A percentile compares a stretch with the other conserved stretches of the same genome.
These are phyloP conservation scores for Esox niger DNA, from an alignment of 2,113 vertebrate genomes.

Conservation along the genomic window DNA sequence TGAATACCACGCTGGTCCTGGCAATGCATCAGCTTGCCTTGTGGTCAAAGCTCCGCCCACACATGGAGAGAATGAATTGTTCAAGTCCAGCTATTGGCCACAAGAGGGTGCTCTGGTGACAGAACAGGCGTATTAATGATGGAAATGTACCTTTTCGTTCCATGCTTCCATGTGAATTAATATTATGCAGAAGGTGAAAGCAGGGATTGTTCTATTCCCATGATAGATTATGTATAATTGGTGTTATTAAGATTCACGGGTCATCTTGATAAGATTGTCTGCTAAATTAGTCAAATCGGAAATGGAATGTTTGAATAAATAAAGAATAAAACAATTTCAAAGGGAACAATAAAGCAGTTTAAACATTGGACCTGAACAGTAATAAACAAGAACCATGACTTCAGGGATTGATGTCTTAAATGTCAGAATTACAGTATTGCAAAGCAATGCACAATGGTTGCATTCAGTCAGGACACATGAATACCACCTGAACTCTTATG, in stretches of 20 bases:
- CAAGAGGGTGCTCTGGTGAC: constrained; percentile 47
- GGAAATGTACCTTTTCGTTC: no score
- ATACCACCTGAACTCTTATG: constrained; percentile 33
- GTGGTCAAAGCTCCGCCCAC: background rate
- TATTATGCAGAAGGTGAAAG: no score
- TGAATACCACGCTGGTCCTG: background rate
- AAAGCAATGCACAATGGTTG: constrained; percentile 4
- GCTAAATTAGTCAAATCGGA: no score
- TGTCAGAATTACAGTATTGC: constrained; percentile 9
- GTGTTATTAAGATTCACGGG: no score
- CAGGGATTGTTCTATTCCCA: no score
- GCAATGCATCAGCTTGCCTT: background rate
- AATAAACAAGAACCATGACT: background rate
- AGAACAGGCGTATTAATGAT: background rate
- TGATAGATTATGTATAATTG: no score
- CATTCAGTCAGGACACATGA: constrained; percentile 7
- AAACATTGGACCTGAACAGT: background rate
- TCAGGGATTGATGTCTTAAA: background rate
- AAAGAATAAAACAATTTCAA: no score
- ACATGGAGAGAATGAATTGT: background rate
- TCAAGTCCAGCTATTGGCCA: constrained; percentile 31
- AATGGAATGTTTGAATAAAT: no score
- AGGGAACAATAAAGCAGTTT: no score
- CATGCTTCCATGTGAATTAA: no score
- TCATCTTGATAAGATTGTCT: no score